Evolutionary conservation across 2,797 vertebrate species (phyloP).

Genomic region (Catostomus latipinnis): DNA sequence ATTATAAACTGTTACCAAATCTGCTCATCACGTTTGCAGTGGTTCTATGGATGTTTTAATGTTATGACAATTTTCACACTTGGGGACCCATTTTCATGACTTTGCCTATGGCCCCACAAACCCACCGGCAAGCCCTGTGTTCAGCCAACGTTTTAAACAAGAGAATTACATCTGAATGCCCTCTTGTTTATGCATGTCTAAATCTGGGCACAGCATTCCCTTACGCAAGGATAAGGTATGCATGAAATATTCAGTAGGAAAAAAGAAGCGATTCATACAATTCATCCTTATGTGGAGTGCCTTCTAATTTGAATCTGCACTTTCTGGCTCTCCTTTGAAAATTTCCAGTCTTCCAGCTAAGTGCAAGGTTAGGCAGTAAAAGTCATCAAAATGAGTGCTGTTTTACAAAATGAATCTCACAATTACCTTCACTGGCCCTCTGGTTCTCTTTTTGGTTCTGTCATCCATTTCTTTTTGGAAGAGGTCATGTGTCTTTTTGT

Average conservation of each 20-base stretch:
- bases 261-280: conserved; percentile 14
- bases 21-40: too few relatives aligned
- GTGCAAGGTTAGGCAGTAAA: background rate
- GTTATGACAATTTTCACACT: too few relatives aligned
- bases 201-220: background rate
- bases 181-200: conserved; percentile 39
- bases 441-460: background rate
- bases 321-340: background rate
- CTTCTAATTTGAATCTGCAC: conserved; percentile 8
- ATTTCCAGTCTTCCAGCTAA: background rate
- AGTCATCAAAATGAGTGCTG: background rate
- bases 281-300: conserved; percentile 4
- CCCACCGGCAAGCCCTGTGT: too few relatives aligned
- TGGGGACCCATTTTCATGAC: too few relatives aligned
- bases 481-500: background rate
- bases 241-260: conserved; percentile 47
- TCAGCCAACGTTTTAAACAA: conserved; percentile 13
- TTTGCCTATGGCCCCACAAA: too few relatives aligned
- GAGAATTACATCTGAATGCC: conserved; percentile 20
- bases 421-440: background rate
- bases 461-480: conserved; percentile 1
- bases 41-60: too few relatives aligned
- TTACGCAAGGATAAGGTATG: conserved; percentile 15
- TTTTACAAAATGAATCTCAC: background rate
- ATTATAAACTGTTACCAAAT: too few relatives aligned